phyloP scores from a whole-genome alignment of 2,797 vertebrate genomes.

The Anolis apletophallus region DNA sequence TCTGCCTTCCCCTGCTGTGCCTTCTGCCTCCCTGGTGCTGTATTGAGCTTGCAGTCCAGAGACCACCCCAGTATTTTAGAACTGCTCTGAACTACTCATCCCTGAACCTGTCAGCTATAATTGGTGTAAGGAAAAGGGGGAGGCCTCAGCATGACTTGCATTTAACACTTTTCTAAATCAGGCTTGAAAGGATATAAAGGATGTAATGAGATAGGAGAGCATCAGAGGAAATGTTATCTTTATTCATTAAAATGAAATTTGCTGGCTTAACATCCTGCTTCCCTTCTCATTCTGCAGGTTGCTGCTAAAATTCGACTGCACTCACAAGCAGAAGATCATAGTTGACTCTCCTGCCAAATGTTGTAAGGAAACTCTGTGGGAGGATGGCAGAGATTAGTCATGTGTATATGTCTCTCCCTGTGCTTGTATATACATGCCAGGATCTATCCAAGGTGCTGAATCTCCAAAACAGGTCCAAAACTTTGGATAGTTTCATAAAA shows the following conservation, averaged over 20 bases:
- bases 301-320: background rate
- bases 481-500: no score
- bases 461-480: no score
- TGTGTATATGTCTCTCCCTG: background rate
- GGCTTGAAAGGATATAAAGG: conserved; percentile 46
- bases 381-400: background rate
- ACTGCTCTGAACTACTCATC: conserved; percentile 21
- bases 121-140: conserved; percentile 44
- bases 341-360: background rate
- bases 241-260: conserved; percentile 61
- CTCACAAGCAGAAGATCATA: background rate
- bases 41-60: conserved; percentile 38
- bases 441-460: no score
- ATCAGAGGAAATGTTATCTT: conserved; percentile 55
- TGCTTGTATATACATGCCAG: background rate
- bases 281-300: background rate
- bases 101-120: conserved; percentile 46
- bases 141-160: conserved; percentile 35
- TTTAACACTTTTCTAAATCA: conserved; percentile 60
- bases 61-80: conserved; percentile 49
- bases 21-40: background rate
- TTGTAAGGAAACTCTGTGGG: background rate
- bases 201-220: conserved; percentile 35
- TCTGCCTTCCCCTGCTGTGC: conserved; percentile 32
- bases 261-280: background rate